Conservation (phyloP, 1,140 invertebrate species). For the Cydia pomonella region DNA sequence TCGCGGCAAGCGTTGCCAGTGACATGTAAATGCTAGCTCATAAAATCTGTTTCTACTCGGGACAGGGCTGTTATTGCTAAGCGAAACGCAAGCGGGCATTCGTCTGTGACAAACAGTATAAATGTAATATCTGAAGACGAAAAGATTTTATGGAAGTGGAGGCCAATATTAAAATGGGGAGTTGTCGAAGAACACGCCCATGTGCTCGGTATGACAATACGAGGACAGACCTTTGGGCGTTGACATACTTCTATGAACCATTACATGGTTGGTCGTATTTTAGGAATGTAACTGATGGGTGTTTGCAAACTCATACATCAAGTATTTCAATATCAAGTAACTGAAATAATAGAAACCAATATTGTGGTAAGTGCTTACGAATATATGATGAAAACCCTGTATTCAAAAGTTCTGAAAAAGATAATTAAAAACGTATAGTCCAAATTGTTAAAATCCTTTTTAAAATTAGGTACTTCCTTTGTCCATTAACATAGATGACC, state of each 20-base stretch:
- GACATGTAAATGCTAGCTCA: slow-evolving; percentile 32
- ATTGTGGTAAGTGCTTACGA: no score
- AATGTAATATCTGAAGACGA: not conserved
- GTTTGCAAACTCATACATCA: no score
- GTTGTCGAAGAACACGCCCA: not conserved
- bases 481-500: no score
- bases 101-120: not conserved
- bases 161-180: not conserved
- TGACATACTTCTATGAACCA: not conserved
- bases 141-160: not conserved
- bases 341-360: no score
- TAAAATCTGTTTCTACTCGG: slow-evolving; percentile 27
- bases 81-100: not conserved
- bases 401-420: no score
- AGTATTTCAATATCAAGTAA: no score
- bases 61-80: not conserved
- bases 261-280: not conserved
- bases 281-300: no score
- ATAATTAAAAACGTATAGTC: no score
- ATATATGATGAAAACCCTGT: no score
- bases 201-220: not conserved
- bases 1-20: slow-evolving; percentile 22
- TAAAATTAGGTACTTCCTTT: no score
- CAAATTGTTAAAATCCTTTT: no score
- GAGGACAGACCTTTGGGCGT: not conserved